These are phyloP conservation scores for Coccyzus lansbergi DNA, from an alignment of 2,797 vertebrate genomes.

Conservation along the genomic window DNA sequence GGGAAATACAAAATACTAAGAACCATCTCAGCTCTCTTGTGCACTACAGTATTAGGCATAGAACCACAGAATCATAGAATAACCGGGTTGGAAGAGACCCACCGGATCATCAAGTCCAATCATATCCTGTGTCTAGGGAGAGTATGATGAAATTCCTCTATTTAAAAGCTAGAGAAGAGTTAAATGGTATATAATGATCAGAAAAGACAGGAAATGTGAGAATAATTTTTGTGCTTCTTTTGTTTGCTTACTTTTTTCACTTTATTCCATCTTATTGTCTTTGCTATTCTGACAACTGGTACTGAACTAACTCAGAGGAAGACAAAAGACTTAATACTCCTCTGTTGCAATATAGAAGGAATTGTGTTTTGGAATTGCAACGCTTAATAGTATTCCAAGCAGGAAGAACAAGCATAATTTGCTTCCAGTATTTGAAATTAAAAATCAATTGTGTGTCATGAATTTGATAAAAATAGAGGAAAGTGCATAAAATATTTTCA, in stretches of 20 bases:
- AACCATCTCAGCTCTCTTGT: not conserved
- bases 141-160: not conserved
- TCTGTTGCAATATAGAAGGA: not conserved
- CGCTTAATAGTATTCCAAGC: not conserved
- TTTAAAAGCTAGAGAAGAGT: not conserved
- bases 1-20: not conserved
- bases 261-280: not conserved
- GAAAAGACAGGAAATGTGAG: not conserved
- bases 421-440: not conserved
- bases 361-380: not conserved
- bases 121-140: not conserved
- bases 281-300: rapidly evolving
- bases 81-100: no score
- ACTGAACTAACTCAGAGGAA: not conserved
- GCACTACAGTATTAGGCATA: not conserved
- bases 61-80: no score
- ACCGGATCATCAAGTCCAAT: no score
- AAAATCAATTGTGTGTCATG: not conserved
- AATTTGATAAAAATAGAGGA: not conserved
- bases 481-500: not conserved
- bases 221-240: not conserved
- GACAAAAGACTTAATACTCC: not conserved
- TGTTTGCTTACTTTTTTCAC: not conserved
- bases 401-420: not conserved
- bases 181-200: not conserved